A percentile compares a stretch with the other conserved stretches of the same genome.
Conservation (phyloP, 2,113 vertebrate genomes). For the Paraplagusia blochii region DNA sequence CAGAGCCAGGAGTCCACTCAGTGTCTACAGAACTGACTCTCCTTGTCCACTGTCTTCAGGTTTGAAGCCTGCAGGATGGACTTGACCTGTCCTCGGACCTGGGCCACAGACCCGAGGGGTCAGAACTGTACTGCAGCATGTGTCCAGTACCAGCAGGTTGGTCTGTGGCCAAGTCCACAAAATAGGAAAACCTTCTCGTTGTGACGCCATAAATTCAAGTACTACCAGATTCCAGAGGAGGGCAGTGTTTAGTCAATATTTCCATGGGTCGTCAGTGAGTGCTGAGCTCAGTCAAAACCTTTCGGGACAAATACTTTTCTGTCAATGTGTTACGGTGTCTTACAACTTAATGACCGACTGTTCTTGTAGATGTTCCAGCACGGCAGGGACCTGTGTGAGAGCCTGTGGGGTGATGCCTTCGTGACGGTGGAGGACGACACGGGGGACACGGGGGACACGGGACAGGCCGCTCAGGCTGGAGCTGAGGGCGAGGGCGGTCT, state of each 20-base stretch:
- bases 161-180: not conserved
- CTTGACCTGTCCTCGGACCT: slow-evolving; percentile 76
- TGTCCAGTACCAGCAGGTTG: slow-evolving; percentile 80
- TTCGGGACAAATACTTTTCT: too few relatives aligned
- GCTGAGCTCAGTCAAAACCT: too few relatives aligned
- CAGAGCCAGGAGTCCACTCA: too few relatives aligned
- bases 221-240: too few relatives aligned
- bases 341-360: not conserved
- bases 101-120: slow-evolving; percentile 71
- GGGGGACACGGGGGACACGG: slow-evolving; percentile 26
- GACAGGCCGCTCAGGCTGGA: slow-evolving; percentile 15
- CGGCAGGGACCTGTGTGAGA: slow-evolving; percentile 79
- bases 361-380: slow-evolving; percentile 76
- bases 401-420: slow-evolving; percentile 75
- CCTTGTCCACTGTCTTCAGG: slow-evolving; percentile 63
- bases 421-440: slow-evolving; percentile 67
- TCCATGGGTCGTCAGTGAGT: too few relatives aligned
- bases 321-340: not conserved
- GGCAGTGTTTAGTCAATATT: too few relatives aligned
- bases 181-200: too few relatives aligned
- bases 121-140: slow-evolving; percentile 76
- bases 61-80: slow-evolving; percentile 79
- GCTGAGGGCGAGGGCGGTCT: slow-evolving; percentile 37
- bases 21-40: too few relatives aligned
- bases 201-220: too few relatives aligned